These are phyloP conservation scores for Trinorchestia longiramus DNA, from an alignment of 1,140 invertebrate species.

Conservation along the genomic window DNA sequence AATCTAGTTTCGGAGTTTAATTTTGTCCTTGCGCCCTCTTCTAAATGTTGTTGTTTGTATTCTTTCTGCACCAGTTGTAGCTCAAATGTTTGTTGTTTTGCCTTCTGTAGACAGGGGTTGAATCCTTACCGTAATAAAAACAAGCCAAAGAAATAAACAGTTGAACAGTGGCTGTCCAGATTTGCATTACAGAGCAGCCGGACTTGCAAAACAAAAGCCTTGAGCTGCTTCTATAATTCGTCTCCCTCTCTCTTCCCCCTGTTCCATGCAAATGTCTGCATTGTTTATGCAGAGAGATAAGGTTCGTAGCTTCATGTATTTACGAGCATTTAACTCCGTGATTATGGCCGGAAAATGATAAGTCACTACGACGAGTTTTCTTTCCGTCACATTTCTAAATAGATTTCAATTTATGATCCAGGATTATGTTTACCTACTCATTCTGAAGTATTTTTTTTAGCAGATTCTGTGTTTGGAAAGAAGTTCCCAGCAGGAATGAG, in stretches of 20 bases:
- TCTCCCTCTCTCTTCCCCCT: not conserved
- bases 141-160: not conserved
- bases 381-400: too few species aligned
- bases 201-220: not conserved
- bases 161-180: not conserved
- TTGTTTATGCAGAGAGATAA: not conserved
- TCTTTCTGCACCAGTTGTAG: not conserved
- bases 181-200: not conserved
- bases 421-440: too few species aligned
- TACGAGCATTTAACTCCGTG: not conserved
- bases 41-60: not conserved
- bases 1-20: not conserved
- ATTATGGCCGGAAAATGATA: not conserved
- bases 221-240: not conserved
- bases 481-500: too few species aligned
- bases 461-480: too few species aligned
- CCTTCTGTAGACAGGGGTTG: not conserved
- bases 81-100: not conserved
- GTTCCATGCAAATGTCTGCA: not conserved
- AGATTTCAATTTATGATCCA: too few species aligned
- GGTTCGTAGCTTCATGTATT: not conserved
- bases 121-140: not conserved
- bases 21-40: not conserved
- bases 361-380: too few species aligned
- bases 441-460: too few species aligned